Conservation (phyloP, 2,888 invertebrate genomes). For the Nomada lathburiana region DNA sequence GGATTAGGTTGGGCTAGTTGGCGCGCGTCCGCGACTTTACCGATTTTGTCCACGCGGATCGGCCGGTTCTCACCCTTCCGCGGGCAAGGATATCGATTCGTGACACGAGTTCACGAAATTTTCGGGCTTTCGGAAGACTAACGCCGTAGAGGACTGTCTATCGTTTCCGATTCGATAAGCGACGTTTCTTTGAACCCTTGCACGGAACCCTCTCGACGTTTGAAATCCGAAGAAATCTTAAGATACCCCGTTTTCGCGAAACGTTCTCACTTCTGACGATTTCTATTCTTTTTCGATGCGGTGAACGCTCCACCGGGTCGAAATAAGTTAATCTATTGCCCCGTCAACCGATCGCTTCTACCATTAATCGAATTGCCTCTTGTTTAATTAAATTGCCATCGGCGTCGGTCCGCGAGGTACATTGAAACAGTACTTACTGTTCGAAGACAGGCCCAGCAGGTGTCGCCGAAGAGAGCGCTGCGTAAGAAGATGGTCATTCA, state of each 20-base stretch:
- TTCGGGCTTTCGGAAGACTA: neutral
- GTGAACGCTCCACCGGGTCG: too few species aligned
- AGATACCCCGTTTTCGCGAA: too few species aligned
- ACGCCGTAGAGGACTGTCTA: neutral
- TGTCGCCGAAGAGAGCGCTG: conserved; percentile 29
- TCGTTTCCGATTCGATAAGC: neutral
- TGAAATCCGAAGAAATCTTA: too few species aligned
- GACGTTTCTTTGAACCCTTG: too few species aligned
- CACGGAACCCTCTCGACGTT: too few species aligned
- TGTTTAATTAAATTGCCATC: too few species aligned
- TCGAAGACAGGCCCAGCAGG: conserved; percentile 1
- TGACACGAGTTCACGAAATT: conserved; percentile 19
- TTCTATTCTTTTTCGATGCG: too few species aligned
- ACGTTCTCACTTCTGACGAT: too few species aligned
- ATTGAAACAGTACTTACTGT: conserved; percentile 34
- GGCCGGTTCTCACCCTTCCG: conserved; percentile 21
- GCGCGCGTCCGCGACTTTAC: conserved; percentile 68
- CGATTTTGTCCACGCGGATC: conserved; percentile 49
- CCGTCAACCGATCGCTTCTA: too few species aligned
- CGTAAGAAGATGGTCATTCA: conserved; percentile 56
- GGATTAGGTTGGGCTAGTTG: conserved; percentile 72
- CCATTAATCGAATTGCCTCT: too few species aligned
- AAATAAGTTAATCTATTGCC: too few species aligned
- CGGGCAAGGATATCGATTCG: conserved; percentile 23
- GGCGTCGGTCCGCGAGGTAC: neutral